These are phyloP conservation scores for Sphinx pinastri DNA, from an alignment of 2,888 invertebrate species.

Conservation along the genomic window DNA sequence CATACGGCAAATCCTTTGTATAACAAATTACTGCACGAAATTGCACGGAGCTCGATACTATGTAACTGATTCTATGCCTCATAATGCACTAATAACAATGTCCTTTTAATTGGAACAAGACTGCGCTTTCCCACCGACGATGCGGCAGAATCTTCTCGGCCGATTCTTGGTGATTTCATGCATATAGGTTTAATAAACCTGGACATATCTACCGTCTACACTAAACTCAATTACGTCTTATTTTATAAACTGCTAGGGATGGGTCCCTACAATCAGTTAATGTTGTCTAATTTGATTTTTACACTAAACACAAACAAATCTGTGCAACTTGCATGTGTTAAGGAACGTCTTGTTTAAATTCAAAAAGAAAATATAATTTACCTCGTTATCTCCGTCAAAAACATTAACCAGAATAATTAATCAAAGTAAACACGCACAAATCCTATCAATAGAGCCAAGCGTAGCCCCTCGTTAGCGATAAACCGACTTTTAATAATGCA, in stretches of 20 bases:
- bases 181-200: too few relatives aligned
- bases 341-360: background rate
- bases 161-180: too few relatives aligned
- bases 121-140: too few relatives aligned
- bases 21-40: too few relatives aligned
- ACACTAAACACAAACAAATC: background rate
- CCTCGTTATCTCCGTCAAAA: constrained; percentile 31
- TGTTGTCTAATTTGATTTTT: background rate
- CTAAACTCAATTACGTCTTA: too few relatives aligned
- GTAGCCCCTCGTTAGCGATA: constrained; percentile 65
- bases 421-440: constrained; percentile 32
- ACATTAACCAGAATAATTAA: constrained; percentile 32
- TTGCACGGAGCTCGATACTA: background rate
- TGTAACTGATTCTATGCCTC: background rate
- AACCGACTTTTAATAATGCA: constrained; percentile 68
- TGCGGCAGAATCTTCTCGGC: too few relatives aligned
- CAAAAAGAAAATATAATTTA: constrained; percentile 20
- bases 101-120: background rate
- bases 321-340: too few relatives aligned
- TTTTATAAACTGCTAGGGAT: too few relatives aligned
- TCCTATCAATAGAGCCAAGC: constrained; percentile 40
- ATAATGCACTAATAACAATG: background rate
- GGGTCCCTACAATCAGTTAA: too few relatives aligned
- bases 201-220: too few relatives aligned
- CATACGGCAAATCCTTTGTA: too few relatives aligned